These are phyloP conservation scores for Sebastes diploproa DNA, from an alignment of 2,797 vertebrate species.

Conservation along the genomic window DNA sequence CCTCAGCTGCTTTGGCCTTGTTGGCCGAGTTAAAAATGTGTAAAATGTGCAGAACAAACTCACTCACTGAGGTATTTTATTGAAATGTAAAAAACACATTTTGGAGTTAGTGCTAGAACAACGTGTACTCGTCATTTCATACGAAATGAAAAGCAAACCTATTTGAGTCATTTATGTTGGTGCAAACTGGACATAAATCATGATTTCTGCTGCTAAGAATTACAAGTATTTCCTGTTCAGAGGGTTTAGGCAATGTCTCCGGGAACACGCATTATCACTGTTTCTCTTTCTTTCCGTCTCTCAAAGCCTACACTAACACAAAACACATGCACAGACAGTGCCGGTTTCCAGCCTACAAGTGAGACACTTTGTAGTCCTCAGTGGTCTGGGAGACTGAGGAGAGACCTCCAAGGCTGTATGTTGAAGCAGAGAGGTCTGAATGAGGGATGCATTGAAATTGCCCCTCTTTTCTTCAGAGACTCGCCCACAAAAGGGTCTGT, in stretches of 20 bases:
- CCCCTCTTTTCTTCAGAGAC: conserved; percentile 56
- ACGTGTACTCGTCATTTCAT: not conserved
- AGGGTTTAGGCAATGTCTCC: conserved; percentile 6
- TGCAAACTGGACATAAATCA: conserved; percentile 10
- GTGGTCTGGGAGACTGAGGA: conserved; percentile 31
- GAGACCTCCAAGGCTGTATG: conserved; percentile 55
- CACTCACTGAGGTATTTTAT: conserved; percentile 6
- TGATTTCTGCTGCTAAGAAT: conserved; percentile 7
- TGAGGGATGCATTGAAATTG: conserved; percentile 68
- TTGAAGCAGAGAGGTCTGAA: conserved; percentile 58
- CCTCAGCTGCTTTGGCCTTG: conserved; percentile 2
- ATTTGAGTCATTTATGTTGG: not conserved
- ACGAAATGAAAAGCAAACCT: not conserved
- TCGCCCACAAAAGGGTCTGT: conserved; percentile 67
- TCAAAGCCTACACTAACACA: conserved; percentile 23
- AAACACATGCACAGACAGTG: conserved; percentile 30
- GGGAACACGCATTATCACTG: conserved; percentile 7
- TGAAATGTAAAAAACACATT: not conserved
- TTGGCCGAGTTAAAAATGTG: not conserved
- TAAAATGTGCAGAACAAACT: conserved; percentile 14
- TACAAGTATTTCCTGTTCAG: conserved; percentile 11
- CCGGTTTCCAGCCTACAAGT: conserved; percentile 23
- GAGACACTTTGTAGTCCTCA: conserved; percentile 41
- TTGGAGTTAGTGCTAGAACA: not conserved
- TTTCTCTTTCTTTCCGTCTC: conserved; percentile 10